These are phyloP conservation scores for Danio choprae DNA, from an alignment of 2,797 vertebrate species.

Conservation along the genomic window DNA sequence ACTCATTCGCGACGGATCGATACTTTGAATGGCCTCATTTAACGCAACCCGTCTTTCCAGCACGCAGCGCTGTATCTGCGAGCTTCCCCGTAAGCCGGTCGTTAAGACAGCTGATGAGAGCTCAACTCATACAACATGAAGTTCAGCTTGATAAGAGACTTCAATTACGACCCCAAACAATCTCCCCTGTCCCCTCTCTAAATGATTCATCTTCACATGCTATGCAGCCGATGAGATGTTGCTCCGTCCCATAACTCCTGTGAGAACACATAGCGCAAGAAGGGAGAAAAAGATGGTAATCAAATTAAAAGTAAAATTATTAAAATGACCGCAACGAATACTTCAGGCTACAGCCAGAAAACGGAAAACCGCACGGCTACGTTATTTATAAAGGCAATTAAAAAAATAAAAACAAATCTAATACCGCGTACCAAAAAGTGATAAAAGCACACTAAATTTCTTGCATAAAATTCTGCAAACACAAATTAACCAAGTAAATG, in stretches of 20 bases:
- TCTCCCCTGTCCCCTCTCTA: conserved; percentile 67
- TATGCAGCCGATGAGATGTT: conserved; percentile 69
- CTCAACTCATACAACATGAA: conserved; percentile 76
- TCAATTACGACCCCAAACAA: conserved; percentile 75
- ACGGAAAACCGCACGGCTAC: not conserved
- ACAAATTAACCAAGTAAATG: not conserved
- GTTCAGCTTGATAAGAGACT: conserved; percentile 79
- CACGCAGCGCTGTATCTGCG: conserved; percentile 49
- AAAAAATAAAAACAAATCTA: not conserved
- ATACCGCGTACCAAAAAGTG: not conserved
- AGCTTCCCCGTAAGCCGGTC: conserved; percentile 61
- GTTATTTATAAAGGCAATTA: not conserved
- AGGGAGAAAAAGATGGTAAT: not conserved
- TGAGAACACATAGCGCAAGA: not conserved
- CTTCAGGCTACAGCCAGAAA: not conserved
- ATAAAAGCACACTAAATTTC: not conserved
- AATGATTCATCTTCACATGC: conserved; percentile 83
- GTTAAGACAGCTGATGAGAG: conserved; percentile 75
- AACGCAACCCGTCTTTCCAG: not conserved
- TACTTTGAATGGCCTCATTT: conserved; percentile 32
- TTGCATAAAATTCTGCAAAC: not conserved
- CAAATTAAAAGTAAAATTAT: not conserved
- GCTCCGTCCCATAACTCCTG: conserved; percentile 41
- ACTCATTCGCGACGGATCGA: conserved; percentile 28
- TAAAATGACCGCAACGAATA: not conserved